Evolutionary conservation across 2,113 vertebrate genomes (phyloP).

Genomic region (Probosciger aterrimus): DNA sequence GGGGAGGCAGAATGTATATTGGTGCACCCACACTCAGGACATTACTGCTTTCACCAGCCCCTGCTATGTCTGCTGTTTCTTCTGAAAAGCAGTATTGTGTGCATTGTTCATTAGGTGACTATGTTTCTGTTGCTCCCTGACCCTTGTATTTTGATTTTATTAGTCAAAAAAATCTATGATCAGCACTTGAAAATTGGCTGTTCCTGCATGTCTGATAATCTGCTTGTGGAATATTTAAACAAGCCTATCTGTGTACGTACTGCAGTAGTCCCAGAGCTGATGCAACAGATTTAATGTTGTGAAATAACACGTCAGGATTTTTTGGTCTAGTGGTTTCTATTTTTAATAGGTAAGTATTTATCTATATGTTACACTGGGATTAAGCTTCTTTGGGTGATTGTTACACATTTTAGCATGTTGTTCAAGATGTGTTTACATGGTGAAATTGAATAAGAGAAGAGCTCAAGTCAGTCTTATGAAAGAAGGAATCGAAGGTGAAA

Average conservation of each 20-base stretch:
- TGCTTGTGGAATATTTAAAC: background rate
- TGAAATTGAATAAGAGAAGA: background rate
- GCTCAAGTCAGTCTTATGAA: background rate
- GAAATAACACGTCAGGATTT: background rate
- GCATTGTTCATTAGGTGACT: background rate
- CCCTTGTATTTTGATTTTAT: background rate
- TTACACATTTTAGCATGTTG: background rate
- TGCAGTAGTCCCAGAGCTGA: background rate
- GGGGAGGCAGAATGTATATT: background rate
- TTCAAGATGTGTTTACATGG: background rate
- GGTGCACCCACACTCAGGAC: background rate
- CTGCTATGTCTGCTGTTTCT: background rate
- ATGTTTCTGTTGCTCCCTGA: background rate
- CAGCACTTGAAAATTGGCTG: background rate
- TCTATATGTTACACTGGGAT: background rate
- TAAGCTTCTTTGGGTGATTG: background rate
- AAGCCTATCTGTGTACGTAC: background rate
- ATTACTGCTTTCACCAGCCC: background rate
- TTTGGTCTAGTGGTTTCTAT: background rate
- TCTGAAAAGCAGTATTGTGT: background rate
- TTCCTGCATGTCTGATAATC: background rate
- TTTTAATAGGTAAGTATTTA: conserved; percentile 24
- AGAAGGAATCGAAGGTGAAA: background rate
- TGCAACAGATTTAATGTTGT: background rate
- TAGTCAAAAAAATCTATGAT: background rate